A percentile compares a stretch with the other conserved stretches of the same genome.
These are phyloP conservation scores for Argya squamiceps DNA, from an alignment of 2,797 vertebrate genomes.

Conservation along the genomic window DNA sequence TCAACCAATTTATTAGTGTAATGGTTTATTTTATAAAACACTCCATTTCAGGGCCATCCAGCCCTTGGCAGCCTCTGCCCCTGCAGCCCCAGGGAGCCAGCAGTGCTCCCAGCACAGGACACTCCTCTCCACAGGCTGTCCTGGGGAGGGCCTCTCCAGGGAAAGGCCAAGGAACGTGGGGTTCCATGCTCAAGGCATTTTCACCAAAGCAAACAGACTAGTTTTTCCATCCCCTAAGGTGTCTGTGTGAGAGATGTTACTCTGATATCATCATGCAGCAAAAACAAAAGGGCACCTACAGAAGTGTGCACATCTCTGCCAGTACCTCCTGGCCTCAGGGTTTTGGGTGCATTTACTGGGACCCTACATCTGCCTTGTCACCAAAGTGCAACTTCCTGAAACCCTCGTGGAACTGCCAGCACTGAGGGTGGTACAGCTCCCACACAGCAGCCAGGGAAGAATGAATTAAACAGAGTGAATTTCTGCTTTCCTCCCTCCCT, in stretches of 20 bases:
- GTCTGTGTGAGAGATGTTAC: not conserved
- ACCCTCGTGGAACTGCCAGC: not conserved
- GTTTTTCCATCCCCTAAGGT: slow-evolving; percentile 16
- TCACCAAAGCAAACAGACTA: slow-evolving; percentile 10
- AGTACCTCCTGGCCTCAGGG: not conserved
- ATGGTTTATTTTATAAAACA: not conserved
- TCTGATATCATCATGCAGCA: not conserved
- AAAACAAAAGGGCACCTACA: not conserved
- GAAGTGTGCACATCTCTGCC: not conserved
- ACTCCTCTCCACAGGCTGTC: not conserved
- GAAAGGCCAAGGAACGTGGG: not conserved
- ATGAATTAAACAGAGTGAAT: not conserved
- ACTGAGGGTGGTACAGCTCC: not conserved
- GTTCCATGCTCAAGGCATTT: not conserved
- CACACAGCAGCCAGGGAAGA: not conserved
- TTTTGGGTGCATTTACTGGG: not conserved
- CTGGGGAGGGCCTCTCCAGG: not conserved
- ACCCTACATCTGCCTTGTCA: not conserved
- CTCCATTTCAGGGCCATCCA: not conserved
- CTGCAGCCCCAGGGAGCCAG: not conserved
- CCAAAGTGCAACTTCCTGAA: not conserved
- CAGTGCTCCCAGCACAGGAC: not conserved
- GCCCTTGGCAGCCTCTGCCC: not conserved
- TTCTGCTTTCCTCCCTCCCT: not conserved
- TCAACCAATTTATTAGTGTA: not conserved